These are phyloP conservation scores for Nesoenas mayeri DNA, from an alignment of 2,113 vertebrate genomes.

Conservation along the genomic window DNA sequence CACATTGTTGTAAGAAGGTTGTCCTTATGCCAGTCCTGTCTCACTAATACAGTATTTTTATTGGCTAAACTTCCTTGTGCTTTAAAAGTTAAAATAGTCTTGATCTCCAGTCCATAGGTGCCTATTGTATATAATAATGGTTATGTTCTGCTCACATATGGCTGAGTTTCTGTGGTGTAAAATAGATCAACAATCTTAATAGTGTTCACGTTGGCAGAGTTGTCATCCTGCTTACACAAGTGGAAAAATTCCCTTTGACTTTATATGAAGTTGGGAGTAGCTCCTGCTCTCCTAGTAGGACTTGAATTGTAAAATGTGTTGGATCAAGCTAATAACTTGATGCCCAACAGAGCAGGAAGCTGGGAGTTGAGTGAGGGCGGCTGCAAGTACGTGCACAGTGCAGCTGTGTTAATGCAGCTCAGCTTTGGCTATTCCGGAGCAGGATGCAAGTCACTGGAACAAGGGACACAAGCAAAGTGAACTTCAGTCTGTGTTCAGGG, in stretches of 20 bases:
- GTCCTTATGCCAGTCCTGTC: not conserved
- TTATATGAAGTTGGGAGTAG: not conserved
- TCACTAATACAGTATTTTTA: not conserved
- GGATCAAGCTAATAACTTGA: not conserved
- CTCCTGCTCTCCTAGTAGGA: not conserved
- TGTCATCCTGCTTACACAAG: not conserved
- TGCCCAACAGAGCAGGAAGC: not conserved
- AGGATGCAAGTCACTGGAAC: not conserved
- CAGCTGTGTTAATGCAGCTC: not conserved
- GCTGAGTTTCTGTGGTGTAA: not conserved
- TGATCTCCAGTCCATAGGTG: not conserved
- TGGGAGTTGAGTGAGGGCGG: not conserved
- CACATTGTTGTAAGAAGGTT: not conserved
- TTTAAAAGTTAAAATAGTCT: not conserved
- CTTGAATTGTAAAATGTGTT: not conserved
- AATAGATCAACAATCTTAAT: not conserved
- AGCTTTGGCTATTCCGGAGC: not conserved
- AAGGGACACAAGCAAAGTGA: not conserved
- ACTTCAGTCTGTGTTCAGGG: not conserved
- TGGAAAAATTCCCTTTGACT: not conserved
- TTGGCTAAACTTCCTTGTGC: not conserved
- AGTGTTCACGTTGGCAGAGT: not conserved
- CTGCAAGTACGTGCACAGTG: not conserved
- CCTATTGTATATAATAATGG: rapidly evolving
- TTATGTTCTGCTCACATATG: not conserved